These are phyloP conservation scores for Chelon labrosus DNA, from an alignment of 2,797 vertebrate genomes.

Conservation along the genomic window DNA sequence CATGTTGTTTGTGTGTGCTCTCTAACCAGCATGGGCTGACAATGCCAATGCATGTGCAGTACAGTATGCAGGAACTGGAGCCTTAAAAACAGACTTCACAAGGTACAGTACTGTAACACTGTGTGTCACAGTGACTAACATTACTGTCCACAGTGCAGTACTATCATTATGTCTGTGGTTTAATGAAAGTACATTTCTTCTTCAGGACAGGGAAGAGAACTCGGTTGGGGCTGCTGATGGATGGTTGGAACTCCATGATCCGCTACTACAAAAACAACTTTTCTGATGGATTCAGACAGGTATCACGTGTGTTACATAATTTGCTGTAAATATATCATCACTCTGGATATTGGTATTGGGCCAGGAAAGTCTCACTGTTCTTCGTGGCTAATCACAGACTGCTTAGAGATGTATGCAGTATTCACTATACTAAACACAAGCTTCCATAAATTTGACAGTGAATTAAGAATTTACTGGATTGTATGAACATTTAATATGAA, in stretches of 20 bases:
- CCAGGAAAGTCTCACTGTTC: not conserved
- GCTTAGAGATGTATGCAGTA: not conserved
- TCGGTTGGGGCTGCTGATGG: conserved; percentile 94
- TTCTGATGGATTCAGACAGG: conserved; percentile 98
- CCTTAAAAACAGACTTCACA: conserved; percentile 98
- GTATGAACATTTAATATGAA: no score
- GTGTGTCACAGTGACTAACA: not conserved
- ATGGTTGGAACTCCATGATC: conserved; percentile 96
- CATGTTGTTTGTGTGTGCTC: conserved; percentile 56
- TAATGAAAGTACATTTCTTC: not conserved
- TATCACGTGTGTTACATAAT: conserved; percentile 57
- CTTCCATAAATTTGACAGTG: no score
- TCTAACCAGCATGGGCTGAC: conserved; percentile 95
- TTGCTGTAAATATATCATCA: not conserved
- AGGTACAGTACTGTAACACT: conserved; percentile 82
- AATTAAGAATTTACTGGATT: no score
- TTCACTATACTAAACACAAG: no score
- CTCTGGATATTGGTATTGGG: no score
- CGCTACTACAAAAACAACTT: conserved; percentile 99
- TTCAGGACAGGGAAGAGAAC: conserved; percentile 96
- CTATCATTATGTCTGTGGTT: not conserved
- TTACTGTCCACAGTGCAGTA: not conserved
- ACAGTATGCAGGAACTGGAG: conserved; percentile 98
- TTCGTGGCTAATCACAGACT: not conserved
- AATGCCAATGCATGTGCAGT: conserved; percentile 98